A percentile compares a stretch with the other conserved stretches of the same genome.
Conservation (phyloP, 2,888 invertebrate genomes). For the Raillietiella orientalis region DNA sequence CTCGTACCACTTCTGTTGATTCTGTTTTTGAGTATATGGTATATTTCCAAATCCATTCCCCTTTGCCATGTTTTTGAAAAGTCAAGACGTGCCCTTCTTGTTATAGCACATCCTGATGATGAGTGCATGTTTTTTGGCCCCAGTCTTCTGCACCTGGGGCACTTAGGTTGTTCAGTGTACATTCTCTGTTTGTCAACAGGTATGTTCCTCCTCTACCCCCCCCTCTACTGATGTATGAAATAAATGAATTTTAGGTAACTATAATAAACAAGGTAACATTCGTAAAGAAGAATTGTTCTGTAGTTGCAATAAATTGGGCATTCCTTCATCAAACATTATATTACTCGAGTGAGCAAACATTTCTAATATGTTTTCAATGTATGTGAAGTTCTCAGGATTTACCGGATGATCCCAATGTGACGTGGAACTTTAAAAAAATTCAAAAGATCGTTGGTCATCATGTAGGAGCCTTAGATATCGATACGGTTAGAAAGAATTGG, state of each 20-base stretch:
- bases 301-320: slow-evolving; percentile 44
- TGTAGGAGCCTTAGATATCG: slow-evolving; percentile 20
- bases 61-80: no score
- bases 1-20: no score
- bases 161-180: slow-evolving; percentile 30
- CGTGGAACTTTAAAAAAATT: slow-evolving; percentile 35
- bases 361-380: neutral
- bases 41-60: no score
- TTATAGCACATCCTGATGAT: slow-evolving; percentile 90
- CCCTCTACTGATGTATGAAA: neutral
- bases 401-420: slow-evolving; percentile 36
- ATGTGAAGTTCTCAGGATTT: slow-evolving; percentile 28
- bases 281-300: slow-evolving; percentile 47
- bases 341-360: slow-evolving; percentile 15
- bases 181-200: slow-evolving; percentile 58
- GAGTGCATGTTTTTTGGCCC: slow-evolving; percentile 99
- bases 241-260: neutral
- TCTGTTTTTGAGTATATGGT: no score
- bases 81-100: slow-evolving; percentile 33
- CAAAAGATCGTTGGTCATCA: slow-evolving; percentile 26
- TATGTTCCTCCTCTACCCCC: slow-evolving; percentile 10
- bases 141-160: slow-evolving; percentile 30
- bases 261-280: slow-evolving; percentile 3
- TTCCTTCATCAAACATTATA: slow-evolving; percentile 38
- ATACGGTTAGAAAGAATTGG: neutral